Evolutionary conservation across 2,888 invertebrate species (phyloP).

Genomic region (Ophion costatus): DNA sequence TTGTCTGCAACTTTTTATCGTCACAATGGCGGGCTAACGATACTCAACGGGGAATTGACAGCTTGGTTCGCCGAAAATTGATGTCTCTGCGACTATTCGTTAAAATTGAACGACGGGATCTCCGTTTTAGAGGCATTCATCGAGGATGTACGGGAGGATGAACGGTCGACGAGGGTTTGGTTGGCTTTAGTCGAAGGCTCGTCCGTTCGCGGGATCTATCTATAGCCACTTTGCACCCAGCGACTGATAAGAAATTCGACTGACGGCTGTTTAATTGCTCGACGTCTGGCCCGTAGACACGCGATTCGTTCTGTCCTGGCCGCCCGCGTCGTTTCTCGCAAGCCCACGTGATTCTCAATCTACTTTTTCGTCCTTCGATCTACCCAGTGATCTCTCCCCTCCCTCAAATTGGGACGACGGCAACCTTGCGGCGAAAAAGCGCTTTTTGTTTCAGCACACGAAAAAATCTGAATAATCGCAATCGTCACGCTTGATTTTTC

Average conservation of each 20-base stretch:
- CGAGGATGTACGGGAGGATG: slow-evolving; percentile 17
- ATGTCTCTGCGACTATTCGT: background rate
- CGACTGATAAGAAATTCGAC: slow-evolving; percentile 69
- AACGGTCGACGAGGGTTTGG: slow-evolving; percentile 15
- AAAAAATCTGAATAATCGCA: slow-evolving; percentile 19
- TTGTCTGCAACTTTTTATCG: background rate
- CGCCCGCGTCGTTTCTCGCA: background rate
- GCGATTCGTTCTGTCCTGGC: slow-evolving; percentile 40
- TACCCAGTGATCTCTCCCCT: background rate
- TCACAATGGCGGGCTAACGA: slow-evolving; percentile 2
- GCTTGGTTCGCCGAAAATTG: slow-evolving; percentile 10
- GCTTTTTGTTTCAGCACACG: background rate
- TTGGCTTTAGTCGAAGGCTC: slow-evolving; percentile 27
- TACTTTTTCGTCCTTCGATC: background rate
- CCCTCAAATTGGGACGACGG: background rate
- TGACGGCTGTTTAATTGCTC: slow-evolving; percentile 71
- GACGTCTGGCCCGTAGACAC: slow-evolving; percentile 63
- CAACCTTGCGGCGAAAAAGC: background rate
- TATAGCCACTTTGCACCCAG: slow-evolving; percentile 59
- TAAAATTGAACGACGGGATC: slow-evolving; percentile 3
- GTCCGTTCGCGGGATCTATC: slow-evolving; percentile 42
- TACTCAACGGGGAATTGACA: slow-evolving; percentile 24
- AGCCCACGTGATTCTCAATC: background rate
- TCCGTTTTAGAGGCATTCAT: slow-evolving; percentile 27
- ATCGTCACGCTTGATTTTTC: background rate